These are phyloP conservation scores for Lophotriccus pileatus DNA, from an alignment of 2,797 vertebrate genomes.

Conservation along the genomic window DNA sequence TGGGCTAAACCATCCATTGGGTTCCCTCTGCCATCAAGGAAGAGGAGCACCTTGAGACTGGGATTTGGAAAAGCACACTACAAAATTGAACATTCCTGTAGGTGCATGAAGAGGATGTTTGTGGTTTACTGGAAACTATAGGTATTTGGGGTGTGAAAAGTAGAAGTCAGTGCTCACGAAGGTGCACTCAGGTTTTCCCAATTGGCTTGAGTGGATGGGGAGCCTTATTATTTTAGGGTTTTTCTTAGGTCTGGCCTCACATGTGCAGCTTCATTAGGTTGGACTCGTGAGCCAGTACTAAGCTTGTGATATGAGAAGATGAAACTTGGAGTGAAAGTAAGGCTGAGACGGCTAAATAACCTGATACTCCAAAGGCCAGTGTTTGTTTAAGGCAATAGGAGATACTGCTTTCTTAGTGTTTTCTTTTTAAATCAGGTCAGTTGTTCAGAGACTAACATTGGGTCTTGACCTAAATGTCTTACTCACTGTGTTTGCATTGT, in stretches of 20 bases:
- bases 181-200: neutral
- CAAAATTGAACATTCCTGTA: neutral
- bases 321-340: neutral
- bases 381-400: neutral
- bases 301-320: neutral
- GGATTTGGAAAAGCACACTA: neutral
- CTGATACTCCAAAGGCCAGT: neutral
- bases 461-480: neutral
- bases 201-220: neutral
- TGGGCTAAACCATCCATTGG: neutral
- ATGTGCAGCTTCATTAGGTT: neutral
- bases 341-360: neutral
- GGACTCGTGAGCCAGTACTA: neutral
- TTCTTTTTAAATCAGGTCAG: neutral
- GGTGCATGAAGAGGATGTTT: neutral
- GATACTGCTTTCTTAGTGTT: neutral
- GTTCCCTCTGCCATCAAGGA: neutral
- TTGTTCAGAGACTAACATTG: neutral
- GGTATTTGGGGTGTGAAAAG: neutral
- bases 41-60: neutral
- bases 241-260: neutral
- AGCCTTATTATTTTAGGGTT: neutral
- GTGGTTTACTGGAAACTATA: neutral
- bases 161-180: neutral
- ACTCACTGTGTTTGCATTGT: neutral